Evolutionary conservation across 2,888 invertebrate species (phyloP), one percentile per base, ranked within the genome.

Genomic region (Platynereis dumerilii): DNA sequence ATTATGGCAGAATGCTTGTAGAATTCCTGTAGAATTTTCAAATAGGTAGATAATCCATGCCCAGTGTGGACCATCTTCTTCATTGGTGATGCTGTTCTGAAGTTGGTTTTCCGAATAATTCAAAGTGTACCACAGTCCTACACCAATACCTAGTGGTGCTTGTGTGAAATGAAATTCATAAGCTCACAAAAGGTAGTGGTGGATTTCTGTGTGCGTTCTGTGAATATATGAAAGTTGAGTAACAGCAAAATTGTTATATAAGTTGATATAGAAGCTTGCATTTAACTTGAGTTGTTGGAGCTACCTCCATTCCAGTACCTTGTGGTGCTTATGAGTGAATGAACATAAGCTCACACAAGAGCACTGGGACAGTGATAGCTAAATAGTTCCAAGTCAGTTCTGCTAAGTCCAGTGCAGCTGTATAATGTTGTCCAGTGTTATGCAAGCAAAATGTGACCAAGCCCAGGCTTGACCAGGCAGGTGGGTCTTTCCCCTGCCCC

Each of bases 61-160:
- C n/a, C n/a, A n/a, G n/a, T n/a, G n/a, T n/a, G n/a, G n/a, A n/a
- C n/a, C n/a, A n/a, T n/a, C n/a, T n/a, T n/a, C n/a, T n/a, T n/a
- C n/a, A n/a, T n/a, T n/a, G n/a, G n/a, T n/a, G n/a, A n/a, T n/a
- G n/a, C n/a, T n/a, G n/a, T n/a, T n/a, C n/a, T n/a, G n/a, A n/a
- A n/a, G n/a, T n/a, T n/a, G n/a, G n/a, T n/a, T n/a, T n/a, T n/a
- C n/a, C n/a, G n/a, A n/a, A n/a, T n/a, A n/a, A n/a, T n/a, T n/a
- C n/a, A n/a, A n/a, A n/a, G 34, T 34, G 7, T 34, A 34, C 34
- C 22, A 22, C 48, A 48, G 20, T 2, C 28, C 65, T 34, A 42
- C 65, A 65, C 60, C 65, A 65, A 60, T 65, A 65, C 65, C 61
- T 61, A 61, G 56, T 65, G 61, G 65, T 65, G 65, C 65, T 65